Evolutionary conservation across 2,888 invertebrate genomes (phyloP).

Genomic region (Cheilosia soror): DNA sequence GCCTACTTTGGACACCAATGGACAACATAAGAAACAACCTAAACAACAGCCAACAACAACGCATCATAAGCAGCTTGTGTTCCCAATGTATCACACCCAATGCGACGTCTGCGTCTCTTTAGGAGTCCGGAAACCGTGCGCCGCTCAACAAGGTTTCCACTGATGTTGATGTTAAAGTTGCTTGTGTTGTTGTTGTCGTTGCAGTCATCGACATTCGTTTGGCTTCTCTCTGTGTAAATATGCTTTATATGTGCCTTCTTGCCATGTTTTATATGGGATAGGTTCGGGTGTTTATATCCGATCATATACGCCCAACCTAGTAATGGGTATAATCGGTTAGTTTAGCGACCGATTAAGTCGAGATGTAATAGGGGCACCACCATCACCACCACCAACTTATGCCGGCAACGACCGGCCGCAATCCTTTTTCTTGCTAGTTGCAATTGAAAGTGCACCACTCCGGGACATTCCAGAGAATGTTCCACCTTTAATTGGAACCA

Average conservation of each 20-base stretch:
- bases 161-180: conserved; percentile 23
- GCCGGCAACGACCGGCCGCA: conserved; percentile 28
- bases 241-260: conserved; percentile 4
- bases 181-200: conserved; percentile 12
- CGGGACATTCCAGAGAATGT: conserved; percentile 61
- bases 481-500: conserved; percentile 62
- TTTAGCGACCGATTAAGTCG: conserved; percentile 58
- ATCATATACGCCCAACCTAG: conserved; percentile 61
- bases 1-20: conserved; percentile 59
- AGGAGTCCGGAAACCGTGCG: conserved; percentile 59
- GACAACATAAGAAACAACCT: conserved; percentile 45
- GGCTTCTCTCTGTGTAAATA: conserved; percentile 65
- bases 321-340: conserved; percentile 57
- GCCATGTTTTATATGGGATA: conserved; percentile 38
- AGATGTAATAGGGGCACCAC: conserved; percentile 12
- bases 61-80: conserved; percentile 60
- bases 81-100: conserved; percentile 66
- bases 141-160: conserved; percentile 54
- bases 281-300: conserved; percentile 39
- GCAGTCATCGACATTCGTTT: conserved; percentile 36
- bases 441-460: conserved; percentile 56
- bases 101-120: conserved; percentile 27
- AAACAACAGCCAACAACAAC: conserved; percentile 21
- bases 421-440: conserved; percentile 47
- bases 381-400: conserved; percentile 1